phyloP scores from a whole-genome alignment of 2,113 vertebrate species.

The Caloenas nicobarica region DNA sequence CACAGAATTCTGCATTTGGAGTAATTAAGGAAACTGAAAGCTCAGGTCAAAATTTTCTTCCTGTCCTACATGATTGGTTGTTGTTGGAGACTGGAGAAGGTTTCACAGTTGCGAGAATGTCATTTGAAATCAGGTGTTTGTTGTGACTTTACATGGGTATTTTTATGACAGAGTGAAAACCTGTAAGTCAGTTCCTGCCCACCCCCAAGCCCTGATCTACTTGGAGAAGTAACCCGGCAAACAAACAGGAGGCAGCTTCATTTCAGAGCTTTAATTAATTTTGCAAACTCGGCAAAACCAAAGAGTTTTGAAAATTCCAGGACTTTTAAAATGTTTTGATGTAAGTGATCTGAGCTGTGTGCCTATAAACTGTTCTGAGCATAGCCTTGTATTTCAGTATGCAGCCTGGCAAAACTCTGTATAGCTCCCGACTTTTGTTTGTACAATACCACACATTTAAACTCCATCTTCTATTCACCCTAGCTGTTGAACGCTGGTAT shows the following conservation, averaged over 20 bases:
- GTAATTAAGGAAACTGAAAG: background rate
- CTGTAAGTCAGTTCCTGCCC: background rate
- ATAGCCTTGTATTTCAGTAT: background rate
- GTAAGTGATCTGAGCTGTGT: background rate
- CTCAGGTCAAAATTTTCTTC: background rate
- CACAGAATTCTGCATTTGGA: background rate
- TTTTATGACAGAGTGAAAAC: background rate
- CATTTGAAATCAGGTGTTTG: background rate
- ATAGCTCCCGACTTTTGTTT: background rate
- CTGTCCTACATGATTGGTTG: background rate
- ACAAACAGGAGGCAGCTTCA: background rate
- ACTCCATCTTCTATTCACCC: background rate
- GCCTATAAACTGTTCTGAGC: background rate
- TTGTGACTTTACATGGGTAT: background rate
- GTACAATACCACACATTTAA: rapidly evolving
- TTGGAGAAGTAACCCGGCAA: background rate
- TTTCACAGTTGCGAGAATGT: background rate
- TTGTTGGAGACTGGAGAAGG: background rate
- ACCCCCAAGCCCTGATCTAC: background rate
- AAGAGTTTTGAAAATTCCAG: background rate
- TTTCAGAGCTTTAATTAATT: background rate
- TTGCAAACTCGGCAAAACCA: background rate
- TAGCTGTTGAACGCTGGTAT: background rate
- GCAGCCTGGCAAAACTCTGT: background rate
- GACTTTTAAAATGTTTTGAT: background rate